phyloP scores from a whole-genome alignment of 1,140 invertebrate genomes.

The Camponotus pennsylvanicus region DNA sequence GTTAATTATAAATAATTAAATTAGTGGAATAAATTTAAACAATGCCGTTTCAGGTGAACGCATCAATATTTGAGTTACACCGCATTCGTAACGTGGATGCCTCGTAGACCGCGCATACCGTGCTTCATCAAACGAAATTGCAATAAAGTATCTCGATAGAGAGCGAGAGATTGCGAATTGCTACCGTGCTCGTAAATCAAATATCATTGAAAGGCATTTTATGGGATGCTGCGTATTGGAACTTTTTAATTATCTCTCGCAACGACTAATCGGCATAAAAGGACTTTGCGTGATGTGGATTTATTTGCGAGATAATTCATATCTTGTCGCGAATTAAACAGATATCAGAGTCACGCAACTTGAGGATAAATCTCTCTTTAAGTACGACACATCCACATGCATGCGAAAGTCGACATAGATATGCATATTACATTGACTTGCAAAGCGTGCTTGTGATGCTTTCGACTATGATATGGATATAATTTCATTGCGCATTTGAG shows the following conservation, averaged over 20 bases:
- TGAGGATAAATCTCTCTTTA: slow-evolving; percentile 28
- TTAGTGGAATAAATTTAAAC: slow-evolving; percentile 39
- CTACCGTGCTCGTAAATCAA: slow-evolving; percentile 36
- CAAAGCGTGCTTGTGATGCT: not conserved
- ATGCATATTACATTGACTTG: slow-evolving; percentile 36
- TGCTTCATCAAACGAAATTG: slow-evolving; percentile 43
- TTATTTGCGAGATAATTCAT: slow-evolving; percentile 33
- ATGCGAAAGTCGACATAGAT: not conserved
- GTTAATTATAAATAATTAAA: slow-evolving; percentile 49
- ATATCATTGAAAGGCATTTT: slow-evolving; percentile 19
- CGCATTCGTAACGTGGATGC: slow-evolving; percentile 12
- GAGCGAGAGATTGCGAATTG: not conserved
- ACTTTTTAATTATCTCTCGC: slow-evolving; percentile 36
- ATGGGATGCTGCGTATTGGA: not conserved
- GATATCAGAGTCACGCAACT: slow-evolving; percentile 27
- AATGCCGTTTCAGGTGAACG: slow-evolving; percentile 28
- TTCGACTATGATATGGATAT: not conserved
- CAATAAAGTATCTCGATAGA: slow-evolving; percentile 42
- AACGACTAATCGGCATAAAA: slow-evolving; percentile 41
- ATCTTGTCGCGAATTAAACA: slow-evolving; percentile 17
- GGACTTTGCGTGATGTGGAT: slow-evolving; percentile 14
- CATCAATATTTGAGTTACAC: slow-evolving; percentile 47
- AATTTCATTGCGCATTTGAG: slow-evolving; percentile 8
- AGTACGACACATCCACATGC: not conserved
- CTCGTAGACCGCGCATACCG: slow-evolving; percentile 22